A percentile compares a stretch with the other conserved stretches of the same genome.
These are phyloP conservation scores for Raja brachyura DNA, from an alignment of 2,113 vertebrate genomes.

Conservation along the genomic window DNA sequence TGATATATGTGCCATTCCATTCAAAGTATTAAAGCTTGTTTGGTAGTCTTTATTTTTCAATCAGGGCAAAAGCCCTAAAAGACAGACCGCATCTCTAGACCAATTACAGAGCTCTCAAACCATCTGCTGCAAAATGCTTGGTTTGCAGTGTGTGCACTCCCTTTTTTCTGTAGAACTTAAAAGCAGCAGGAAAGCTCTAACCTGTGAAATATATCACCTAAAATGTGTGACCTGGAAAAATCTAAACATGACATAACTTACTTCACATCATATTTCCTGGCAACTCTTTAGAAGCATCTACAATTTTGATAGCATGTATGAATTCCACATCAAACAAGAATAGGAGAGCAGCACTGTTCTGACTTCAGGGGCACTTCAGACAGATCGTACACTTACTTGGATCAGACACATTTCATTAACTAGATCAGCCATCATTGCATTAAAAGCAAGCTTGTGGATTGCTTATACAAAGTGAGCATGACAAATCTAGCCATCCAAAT, in stretches of 20 bases:
- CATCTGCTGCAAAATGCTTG: neutral
- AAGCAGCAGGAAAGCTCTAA: neutral
- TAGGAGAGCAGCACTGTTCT: neutral
- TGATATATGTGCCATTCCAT: neutral
- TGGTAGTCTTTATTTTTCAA: conserved; percentile 9
- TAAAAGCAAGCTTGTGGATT: conserved; percentile 4
- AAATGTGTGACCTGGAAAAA: neutral
- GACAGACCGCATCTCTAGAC: neutral
- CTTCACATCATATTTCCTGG: neutral
- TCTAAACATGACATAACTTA: neutral
- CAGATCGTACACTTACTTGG: neutral
- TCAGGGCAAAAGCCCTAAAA: neutral
- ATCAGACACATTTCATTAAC: conserved; percentile 15
- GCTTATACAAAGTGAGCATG: neutral
- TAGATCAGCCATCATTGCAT: conserved; percentile 6
- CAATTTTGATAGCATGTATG: neutral
- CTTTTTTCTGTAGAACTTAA: neutral
- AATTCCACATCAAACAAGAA: neutral
- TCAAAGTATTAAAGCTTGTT: neutral
- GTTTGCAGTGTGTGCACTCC: no score
- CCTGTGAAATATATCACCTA: neutral
- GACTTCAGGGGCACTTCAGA: conserved; percentile 13
- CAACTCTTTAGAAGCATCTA: neutral
- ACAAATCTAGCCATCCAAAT: neutral
- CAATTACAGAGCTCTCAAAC: conserved; percentile 18